Evolutionary conservation across 2,797 vertebrate genomes (phyloP).

Genomic region (Siniperca obscura): DNA sequence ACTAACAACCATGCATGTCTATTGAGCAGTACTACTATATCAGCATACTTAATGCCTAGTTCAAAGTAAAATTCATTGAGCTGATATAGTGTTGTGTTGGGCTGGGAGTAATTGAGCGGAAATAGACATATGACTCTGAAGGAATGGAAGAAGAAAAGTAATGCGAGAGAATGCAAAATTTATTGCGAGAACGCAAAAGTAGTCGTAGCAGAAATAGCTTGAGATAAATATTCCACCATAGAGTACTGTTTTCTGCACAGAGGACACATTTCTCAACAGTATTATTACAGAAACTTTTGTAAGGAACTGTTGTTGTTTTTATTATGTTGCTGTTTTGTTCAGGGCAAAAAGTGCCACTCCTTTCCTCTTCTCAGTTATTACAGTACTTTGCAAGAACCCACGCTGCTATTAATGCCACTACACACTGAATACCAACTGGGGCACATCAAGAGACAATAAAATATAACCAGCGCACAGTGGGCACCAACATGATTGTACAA

Average conservation of each 20-base stretch:
- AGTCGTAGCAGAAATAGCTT: neutral
- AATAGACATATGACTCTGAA: too few relatives aligned
- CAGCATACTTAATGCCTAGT: too few relatives aligned
- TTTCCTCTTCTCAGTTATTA: slow-evolving; percentile 19
- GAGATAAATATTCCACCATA: neutral
- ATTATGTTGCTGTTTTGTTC: neutral
- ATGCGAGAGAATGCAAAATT: too few relatives aligned
- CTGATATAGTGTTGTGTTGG: too few relatives aligned
- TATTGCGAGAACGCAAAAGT: too few relatives aligned
- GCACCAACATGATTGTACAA: slow-evolving; percentile 14
- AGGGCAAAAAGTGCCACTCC: neutral
- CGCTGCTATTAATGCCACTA: slow-evolving; percentile 20
- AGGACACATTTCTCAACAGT: neutral
- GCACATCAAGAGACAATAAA: slow-evolving; percentile 46
- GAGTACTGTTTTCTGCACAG: neutral
- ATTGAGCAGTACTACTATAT: too few relatives aligned
- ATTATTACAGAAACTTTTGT: neutral
- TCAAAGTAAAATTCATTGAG: too few relatives aligned
- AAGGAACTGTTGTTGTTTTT: slow-evolving; percentile 4
- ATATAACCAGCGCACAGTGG: slow-evolving; percentile 25
- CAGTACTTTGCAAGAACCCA: slow-evolving; percentile 29
- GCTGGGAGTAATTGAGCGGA: too few relatives aligned
- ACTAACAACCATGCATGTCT: too few relatives aligned
- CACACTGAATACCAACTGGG: slow-evolving; percentile 31
- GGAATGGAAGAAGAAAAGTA: too few relatives aligned